Evolutionary conservation across 1,140 invertebrate genomes (phyloP), one percentile per base, ranked within the genome.

Genomic region (Plodia interpunctella): DNA sequence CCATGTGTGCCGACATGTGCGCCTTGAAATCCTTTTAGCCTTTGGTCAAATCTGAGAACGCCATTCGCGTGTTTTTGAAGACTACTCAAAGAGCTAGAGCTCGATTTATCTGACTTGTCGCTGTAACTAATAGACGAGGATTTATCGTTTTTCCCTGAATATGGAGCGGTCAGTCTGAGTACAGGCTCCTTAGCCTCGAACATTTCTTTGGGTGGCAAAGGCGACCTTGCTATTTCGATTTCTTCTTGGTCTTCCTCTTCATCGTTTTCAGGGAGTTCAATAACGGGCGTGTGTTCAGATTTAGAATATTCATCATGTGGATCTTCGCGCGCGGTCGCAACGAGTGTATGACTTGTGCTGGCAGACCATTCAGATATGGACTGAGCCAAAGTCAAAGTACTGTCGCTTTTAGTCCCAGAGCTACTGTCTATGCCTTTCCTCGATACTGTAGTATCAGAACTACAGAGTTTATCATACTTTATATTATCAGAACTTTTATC

Each of bases 281-380:
- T 76, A 49, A 78, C 61, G 10, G 83, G 65, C 0, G 78, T 80
- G 30, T 74, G 67, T 49, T 87, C 77, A 49, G 73, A 80, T 63
- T 77, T 81, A 5, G 72, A 64, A 35, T 81, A 66, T 15, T 89
- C 82, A 5, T 55, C 52, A 15, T 78, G 79, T 20, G 64, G 66
- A 68, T 90, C 90, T 64, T 82, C 87, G 3, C 86, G 79, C n/a
- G 90, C 78, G n/a, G 91, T 90, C 2, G 86, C 90, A 6, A 92
- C 86, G 11, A 92, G 65, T 0, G 92, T 92, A 52, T 91, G 91
- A 76, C 91, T 92, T 9, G 91, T 92, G 38, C 91, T 92, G 0
- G 91, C 91, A 10, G 92, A 92, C 92, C 92, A 92, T 61, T 92
- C 91, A 17, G 91, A 92, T 65, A 92, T 92, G 9, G 91, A 92